phyloP scores from a whole-genome alignment of 2,113 vertebrate genomes.

The Pseudopipra pipra region DNA sequence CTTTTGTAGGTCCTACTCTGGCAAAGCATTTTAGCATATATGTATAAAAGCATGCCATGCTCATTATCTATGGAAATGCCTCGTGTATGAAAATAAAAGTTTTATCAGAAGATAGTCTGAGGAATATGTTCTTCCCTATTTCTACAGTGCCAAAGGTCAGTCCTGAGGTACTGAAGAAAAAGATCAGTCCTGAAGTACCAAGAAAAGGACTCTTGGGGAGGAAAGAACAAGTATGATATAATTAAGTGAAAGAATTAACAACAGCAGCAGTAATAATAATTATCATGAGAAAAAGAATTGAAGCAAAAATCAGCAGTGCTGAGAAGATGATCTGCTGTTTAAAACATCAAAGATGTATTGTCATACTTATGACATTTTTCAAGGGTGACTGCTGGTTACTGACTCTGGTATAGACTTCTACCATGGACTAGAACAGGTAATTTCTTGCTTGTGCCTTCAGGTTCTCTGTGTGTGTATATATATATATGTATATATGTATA shows the following conservation, averaged over 20 bases:
- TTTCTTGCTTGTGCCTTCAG: not conserved
- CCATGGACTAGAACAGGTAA: not conserved
- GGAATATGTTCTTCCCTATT: not conserved
- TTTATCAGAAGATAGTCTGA: not conserved
- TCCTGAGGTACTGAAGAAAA: not conserved
- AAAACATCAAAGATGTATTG: not conserved
- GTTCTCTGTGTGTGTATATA: not conserved
- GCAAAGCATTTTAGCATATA: not conserved
- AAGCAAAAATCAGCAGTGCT: not conserved
- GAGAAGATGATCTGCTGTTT: not conserved
- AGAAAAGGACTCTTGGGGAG: not conserved
- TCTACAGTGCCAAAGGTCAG: not conserved
- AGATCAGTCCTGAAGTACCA: not conserved
- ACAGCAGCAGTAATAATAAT: not conserved
- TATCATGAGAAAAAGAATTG: not conserved
- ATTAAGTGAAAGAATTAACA: not conserved
- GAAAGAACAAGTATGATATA: not conserved
- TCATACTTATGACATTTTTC: not conserved
- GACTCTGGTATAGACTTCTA: not conserved
- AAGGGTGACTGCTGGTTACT: not conserved
- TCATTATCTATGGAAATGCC: not conserved
- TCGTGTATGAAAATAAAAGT: not conserved
- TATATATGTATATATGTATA: not conserved
- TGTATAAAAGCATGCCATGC: not conserved
- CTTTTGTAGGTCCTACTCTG: not conserved